Evolutionary conservation across 1,140 invertebrate species (phyloP), one percentile per base, ranked within the genome.

Genomic region (Phortica variegata): DNA sequence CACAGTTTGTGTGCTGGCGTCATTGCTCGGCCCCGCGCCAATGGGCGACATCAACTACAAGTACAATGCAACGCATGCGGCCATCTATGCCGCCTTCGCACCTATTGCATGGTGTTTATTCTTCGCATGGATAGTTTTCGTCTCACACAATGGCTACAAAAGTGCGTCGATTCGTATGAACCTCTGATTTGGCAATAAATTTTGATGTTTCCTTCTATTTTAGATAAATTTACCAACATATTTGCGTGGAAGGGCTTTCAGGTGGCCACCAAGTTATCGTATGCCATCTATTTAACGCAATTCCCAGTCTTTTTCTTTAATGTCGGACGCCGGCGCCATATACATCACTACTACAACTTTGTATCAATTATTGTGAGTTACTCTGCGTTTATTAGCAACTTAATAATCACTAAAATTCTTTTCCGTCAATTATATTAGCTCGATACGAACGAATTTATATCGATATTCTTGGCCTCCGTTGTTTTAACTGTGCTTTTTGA

Each of bases 231-330:
- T 1, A 79, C 75, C 15, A 76, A 58, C 54, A 41, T 83, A 29
- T 79, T 81, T 33, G 77, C 80, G 3, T 85, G 83, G 83, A 79
- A 69, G 56, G 82, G 82, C 41, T 86, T 85, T 53, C 65, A 83
- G 46, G 75, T 86, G 13, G 81, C 79, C 23, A 85, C 85, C 2
- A 79, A 82, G 58, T 65, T 86, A 1, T 84, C 84, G 48, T 87
- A 86, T 54, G 82, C 84, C 9, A 73, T 86, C 45, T 87, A 87
- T 58, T 62, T 87, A 29, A 84, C 83, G 23, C 85, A 87, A 55
- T 87, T 86, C 62, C 85, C 85, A 9, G 79, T 86, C 31, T 86
- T 83, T 55, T 86, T 87, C 71, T 87, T 76, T 43, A 85, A 84
- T 50, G 83, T 86, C 15, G 85, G 84, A 21, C 75, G 76, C 55